Base-by-base conservation (phyloP, 1,140 invertebrate species). In the Hyphantria cunea region DNA sequence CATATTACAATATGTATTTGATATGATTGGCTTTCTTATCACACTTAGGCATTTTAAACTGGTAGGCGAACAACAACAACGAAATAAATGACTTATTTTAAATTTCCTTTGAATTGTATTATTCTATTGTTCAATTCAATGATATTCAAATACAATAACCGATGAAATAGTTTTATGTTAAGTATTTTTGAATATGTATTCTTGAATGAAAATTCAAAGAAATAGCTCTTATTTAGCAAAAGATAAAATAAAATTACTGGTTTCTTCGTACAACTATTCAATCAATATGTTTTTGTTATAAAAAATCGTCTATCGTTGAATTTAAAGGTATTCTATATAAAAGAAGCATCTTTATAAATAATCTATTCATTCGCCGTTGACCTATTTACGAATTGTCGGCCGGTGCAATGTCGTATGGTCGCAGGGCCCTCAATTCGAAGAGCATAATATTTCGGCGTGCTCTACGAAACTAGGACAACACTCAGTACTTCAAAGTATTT, bases 301-400 rank as follows among this genome's bases (percentile, higher is more conserved):
- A 42, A 56, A 54, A 55, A 33, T 14, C n/a, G 44, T 47, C 34
- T 48, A 39, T 39, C 37, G 37, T 39, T 39, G 37, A 39, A 39
- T 58, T 58, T 58, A 49, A 58, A 58, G 55, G 44, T 58, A 45
- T 34, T 47, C 53, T 58, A 49, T 42, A 49, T 49, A 58, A 47
- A 44, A 32, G 51, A 50, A 51, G 34, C 51, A 66, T 66, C 58
- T 50, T 66, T 55, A 61, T 66, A 64, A 61, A 61, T 66, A 64
- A 61, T 66, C 64, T 66, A 66, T 66, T 66, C 64, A 65, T 42
- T 53, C 49, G 39, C 33, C 44, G 58, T n/a, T 66, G 64, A 66
- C 64, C 64, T 61, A 66, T 61, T 45, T 66, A 66, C 56, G 56
- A 42, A 25, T 14, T 41, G 64, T 41, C 17, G 44, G 25, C 44